These are phyloP conservation scores for Erythrocebus patas DNA, from an alignment of 2,113 vertebrate genomes.

Conservation along the genomic window DNA sequence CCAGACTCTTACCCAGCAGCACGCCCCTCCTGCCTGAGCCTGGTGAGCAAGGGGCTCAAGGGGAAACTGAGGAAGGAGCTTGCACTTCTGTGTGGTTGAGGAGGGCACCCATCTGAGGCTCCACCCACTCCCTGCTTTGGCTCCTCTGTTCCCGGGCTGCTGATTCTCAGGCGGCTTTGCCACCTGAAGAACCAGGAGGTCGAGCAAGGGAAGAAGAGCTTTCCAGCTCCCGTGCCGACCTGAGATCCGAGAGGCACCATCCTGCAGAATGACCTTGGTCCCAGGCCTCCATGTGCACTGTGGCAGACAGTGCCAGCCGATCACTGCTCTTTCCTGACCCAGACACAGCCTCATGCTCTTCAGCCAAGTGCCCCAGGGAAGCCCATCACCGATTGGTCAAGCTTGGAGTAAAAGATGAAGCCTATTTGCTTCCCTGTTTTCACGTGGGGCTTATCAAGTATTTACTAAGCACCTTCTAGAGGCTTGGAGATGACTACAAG, in stretches of 20 bases:
- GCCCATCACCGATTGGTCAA: accelerated
- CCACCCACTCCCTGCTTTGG: background rate
- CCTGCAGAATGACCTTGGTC: accelerated
- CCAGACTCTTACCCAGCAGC: accelerated
- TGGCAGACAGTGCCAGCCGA: accelerated
- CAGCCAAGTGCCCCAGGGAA: accelerated
- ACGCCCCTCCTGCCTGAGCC: background rate
- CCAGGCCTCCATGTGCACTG: accelerated
- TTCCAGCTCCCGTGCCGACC: background rate
- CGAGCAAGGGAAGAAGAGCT: background rate
- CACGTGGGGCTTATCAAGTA: accelerated
- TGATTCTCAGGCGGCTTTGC: background rate
- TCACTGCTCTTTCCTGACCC: accelerated
- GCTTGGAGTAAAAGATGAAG: accelerated
- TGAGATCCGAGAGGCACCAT: background rate
- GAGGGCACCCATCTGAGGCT: background rate
- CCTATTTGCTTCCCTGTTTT: accelerated
- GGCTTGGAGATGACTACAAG: accelerated
- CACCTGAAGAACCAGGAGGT: accelerated
- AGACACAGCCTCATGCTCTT: too few species aligned
- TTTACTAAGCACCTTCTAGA: background rate
- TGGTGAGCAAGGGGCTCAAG: accelerated
- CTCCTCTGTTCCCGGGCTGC: accelerated
- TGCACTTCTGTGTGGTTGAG: background rate
- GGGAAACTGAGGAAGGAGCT: background rate